phyloP scores from a whole-genome alignment of 2,888 invertebrate genomes.

The Barypeithes pellucidus region DNA sequence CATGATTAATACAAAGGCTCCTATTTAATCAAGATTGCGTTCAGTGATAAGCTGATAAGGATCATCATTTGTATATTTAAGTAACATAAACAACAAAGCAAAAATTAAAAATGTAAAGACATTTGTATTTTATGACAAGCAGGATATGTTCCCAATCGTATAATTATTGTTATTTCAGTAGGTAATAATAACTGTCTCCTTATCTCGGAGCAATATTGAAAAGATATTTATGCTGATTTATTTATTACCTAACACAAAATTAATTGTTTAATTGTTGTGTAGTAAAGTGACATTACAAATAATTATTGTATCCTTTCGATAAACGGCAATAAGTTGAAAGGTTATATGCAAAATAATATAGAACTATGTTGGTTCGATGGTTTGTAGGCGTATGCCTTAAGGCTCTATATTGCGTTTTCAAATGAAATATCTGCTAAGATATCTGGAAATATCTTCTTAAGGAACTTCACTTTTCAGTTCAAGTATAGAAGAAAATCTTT shows the following conservation, averaged over 20 bases:
- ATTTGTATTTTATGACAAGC: conserved; percentile 35
- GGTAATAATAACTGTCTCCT: conserved; percentile 34
- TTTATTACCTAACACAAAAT: conserved; percentile 46
- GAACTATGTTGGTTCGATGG: conserved; percentile 31
- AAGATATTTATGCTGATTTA: conserved; percentile 46
- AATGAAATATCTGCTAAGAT: background rate
- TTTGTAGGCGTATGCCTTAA: conserved; percentile 41
- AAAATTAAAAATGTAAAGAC: conserved; percentile 14
- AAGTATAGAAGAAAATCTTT: no score
- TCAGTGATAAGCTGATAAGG: conserved; percentile 13
- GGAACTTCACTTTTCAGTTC: no score
- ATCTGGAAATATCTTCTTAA: no score
- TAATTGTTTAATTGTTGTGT: conserved; percentile 53
- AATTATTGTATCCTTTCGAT: conserved; percentile 42
- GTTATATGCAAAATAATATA: conserved; percentile 50
- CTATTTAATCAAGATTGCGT: conserved; percentile 8
- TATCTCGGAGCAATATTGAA: conserved; percentile 38
- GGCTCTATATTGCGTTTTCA: conserved; percentile 15
- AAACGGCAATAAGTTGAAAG: conserved; percentile 49
- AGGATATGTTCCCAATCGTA: conserved; percentile 40
- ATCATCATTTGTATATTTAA: conserved; percentile 20
- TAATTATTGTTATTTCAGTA: conserved; percentile 43
- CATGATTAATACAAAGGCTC: background rate
- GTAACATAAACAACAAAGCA: conserved; percentile 2
- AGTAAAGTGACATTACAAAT: conserved; percentile 45